Evolutionary conservation across 2,113 vertebrate genomes (phyloP), one percentile per base, ranked within the genome.

Genomic region (Lonchura striata): DNA sequence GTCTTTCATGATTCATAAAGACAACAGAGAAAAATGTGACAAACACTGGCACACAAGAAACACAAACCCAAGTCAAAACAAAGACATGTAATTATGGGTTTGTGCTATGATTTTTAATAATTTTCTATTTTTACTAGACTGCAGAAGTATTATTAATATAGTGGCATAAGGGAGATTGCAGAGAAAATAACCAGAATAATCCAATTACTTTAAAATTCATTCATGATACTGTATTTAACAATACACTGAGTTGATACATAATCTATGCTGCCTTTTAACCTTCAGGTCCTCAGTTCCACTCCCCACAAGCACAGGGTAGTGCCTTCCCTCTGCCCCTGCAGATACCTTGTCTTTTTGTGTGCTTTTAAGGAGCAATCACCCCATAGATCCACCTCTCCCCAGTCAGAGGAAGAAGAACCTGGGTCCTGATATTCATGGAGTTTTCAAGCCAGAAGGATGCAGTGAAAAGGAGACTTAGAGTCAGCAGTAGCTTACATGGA

Each of bases 21-120:
- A 85, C 13, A 63, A 78, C 35, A 64, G 27, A 82, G 49, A 69
- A 75, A 94, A 72, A 46, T 9, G 9, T 35, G 23, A 52, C 23
- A 72, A 86, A 72, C 10, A 46, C 22, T 44, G 35, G 18, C 56
- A 71, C 0, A 7, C 22, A 5, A 47, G n/a, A 82, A 91, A 49
- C 25, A 86, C 15, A 76, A 71, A 57, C 13, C 20, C 41, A 78
- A 88, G 22, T 22, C 19, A 44, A 92, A 92, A 42, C 21, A 85
- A 61, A 85, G 41, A 41, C 10, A 64, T 1, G 4, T 24, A 69
- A 44, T 37, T 25, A 39, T 41, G 9, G 9, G 6, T 54, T 78
- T 57, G 1, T 9, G 3, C 2, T 22, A 27, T 3, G 1, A 27
- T 39, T 89, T 23, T 6, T 2, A 71, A 16, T 42, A 47, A 42